phyloP scores from a whole-genome alignment of 2,888 invertebrate species.

The Drosophila peninsularis region DNA sequence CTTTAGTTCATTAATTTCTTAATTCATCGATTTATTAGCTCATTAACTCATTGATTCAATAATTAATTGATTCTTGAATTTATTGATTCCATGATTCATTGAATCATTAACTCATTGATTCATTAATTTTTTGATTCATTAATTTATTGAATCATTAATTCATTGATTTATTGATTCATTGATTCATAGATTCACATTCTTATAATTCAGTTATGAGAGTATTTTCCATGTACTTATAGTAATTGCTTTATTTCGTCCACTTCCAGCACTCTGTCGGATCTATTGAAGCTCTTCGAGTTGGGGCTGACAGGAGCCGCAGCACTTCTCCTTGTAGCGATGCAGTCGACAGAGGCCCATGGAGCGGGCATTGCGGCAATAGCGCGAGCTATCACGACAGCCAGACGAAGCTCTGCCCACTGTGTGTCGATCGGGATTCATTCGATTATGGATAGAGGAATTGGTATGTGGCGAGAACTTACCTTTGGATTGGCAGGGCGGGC shows the following conservation, averaged over 20 bases:
- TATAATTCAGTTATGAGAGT: slow-evolving; percentile 20
- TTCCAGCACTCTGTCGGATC: slow-evolving; percentile 11
- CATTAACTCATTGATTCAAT: neutral
- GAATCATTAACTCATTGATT: neutral
- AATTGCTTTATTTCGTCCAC: slow-evolving; percentile 60
- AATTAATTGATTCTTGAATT: neutral
- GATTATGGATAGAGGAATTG: neutral
- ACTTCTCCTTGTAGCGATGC: slow-evolving; percentile 92
- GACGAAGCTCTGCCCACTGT: slow-evolving; percentile 37
- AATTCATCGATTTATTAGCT: neutral
- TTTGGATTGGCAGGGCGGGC: slow-evolving; percentile 87
- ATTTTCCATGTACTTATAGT: slow-evolving; percentile 47
- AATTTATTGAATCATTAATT: neutral
- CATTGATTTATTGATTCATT: neutral
- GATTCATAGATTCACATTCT: slow-evolving; percentile 1
- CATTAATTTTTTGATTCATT: neutral
- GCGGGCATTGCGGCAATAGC: slow-evolving; percentile 94
- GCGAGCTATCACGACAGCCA: slow-evolving; percentile 91
- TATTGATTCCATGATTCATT: neutral
- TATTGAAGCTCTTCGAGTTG: slow-evolving; percentile 55
- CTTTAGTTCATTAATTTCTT: neutral
- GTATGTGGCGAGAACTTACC: slow-evolving; percentile 83
- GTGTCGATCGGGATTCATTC: neutral
- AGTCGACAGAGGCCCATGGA: slow-evolving; percentile 95
- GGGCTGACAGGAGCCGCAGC: slow-evolving; percentile 91